phyloP scores from a whole-genome alignment of 2,888 invertebrate species.

The Nephrotoma guestfalica region DNA sequence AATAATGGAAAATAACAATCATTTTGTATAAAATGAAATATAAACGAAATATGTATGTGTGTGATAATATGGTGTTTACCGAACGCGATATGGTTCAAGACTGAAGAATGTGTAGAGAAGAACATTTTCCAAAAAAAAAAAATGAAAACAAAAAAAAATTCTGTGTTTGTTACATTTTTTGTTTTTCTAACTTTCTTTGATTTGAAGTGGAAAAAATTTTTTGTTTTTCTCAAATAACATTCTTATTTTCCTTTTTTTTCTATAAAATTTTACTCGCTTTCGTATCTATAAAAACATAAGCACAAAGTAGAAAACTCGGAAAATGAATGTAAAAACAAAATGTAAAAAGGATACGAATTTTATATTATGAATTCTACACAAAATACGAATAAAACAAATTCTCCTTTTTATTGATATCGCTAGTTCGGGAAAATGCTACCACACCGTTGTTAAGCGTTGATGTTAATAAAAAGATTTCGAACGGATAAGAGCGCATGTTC shows the following conservation, averaged over 20 bases:
- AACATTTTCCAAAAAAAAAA: background rate
- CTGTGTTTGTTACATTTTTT: background rate
- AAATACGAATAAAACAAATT: background rate
- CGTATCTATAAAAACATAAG: background rate
- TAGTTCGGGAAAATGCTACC: background rate
- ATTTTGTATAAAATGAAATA: background rate
- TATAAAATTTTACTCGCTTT: background rate
- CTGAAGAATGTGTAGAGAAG: constrained; percentile 18
- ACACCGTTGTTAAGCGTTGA: background rate
- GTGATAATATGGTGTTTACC: constrained; percentile 19
- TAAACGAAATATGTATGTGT: background rate
- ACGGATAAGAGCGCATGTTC: background rate
- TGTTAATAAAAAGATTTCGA: background rate
- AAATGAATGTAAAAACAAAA: background rate
- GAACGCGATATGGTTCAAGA: constrained; percentile 32
- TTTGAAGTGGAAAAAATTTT: background rate
- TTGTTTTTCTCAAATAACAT: background rate
- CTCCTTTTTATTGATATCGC: background rate
- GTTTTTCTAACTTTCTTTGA: background rate
- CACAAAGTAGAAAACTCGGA: background rate
- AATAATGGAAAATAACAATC: background rate
- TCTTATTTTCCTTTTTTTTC: background rate
- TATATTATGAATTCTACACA: background rate
- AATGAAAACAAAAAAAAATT: background rate
- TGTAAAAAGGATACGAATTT: background rate